Conservation (phyloP, 2,797 vertebrate genomes). For the Muscicapa comitata region DNA sequence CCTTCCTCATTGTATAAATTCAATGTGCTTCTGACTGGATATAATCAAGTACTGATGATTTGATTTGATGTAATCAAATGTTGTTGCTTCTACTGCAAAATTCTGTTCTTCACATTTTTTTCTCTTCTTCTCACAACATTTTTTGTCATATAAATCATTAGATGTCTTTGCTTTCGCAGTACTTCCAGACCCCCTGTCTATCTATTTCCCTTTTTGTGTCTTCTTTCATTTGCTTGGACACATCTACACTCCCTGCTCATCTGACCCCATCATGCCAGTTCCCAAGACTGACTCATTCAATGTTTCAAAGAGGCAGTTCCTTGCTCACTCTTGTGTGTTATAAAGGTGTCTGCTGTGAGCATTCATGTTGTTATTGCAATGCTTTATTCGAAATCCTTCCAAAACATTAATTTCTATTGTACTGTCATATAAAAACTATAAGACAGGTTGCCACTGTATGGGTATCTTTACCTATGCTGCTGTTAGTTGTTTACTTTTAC, state of each 20-base stretch:
- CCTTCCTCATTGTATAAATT: not conserved
- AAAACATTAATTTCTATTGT: fast-evolving
- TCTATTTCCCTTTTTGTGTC: not conserved
- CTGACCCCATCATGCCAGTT: not conserved
- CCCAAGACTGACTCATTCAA: fast-evolving
- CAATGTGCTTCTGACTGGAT: not conserved
- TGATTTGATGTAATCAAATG: not conserved
- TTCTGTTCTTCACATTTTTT: not conserved
- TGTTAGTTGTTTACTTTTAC: not conserved
- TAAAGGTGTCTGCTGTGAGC: not conserved
- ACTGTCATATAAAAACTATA: not conserved
- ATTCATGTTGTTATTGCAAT: not conserved
- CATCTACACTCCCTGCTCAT: not conserved
- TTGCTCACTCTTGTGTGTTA: not conserved
- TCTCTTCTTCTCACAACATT: not conserved
- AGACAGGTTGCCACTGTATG: not conserved
- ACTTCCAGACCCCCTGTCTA: not conserved
- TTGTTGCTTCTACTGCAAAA: not conserved
- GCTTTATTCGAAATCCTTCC: not conserved
- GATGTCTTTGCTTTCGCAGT: not conserved
- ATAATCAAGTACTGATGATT: not conserved
- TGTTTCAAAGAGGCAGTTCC: not conserved
- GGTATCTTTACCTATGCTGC: not conserved
- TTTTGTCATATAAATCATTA: not conserved
- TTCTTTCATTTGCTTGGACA: not conserved